phyloP scores from a whole-genome alignment of 2,113 vertebrate species.

The Pachypanchax playfairii region DNA sequence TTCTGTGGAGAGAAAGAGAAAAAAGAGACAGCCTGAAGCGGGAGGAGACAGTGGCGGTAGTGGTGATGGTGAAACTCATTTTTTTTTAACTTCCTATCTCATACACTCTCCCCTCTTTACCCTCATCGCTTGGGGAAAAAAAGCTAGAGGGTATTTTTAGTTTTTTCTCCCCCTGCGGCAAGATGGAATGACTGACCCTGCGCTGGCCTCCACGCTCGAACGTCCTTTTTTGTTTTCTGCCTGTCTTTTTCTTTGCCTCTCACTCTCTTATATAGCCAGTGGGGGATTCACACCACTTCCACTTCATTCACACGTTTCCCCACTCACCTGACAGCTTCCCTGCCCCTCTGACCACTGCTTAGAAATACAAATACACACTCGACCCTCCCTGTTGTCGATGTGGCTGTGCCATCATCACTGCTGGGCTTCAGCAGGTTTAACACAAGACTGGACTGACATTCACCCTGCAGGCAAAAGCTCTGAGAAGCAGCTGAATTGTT shows the following conservation, averaged over 20 bases:
- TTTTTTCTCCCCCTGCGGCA: conserved; percentile 60
- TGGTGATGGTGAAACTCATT: conserved; percentile 11
- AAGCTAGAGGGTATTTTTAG: conserved; percentile 76
- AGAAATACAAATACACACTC: conserved; percentile 37
- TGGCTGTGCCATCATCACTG: conserved; percentile 23
- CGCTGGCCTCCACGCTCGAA: conserved; percentile 52
- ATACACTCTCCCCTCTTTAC: conserved; percentile 28
- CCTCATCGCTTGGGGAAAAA: conserved; percentile 45
- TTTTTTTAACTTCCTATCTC: conserved; percentile 30
- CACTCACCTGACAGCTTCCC: conserved; percentile 53
- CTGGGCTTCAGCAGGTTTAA: conserved; percentile 29
- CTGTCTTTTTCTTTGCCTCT: conserved; percentile 23
- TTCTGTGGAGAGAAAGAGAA: conserved; percentile 32
- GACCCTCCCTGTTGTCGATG: conserved; percentile 10
- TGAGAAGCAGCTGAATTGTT: conserved; percentile 26
- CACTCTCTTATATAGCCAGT: conserved; percentile 22
- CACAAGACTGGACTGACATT: conserved; percentile 12
- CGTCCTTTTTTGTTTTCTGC: conserved; percentile 57
- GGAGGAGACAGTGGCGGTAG: conserved; percentile 20
- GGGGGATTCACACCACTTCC: conserved; percentile 43
- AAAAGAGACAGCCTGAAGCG: conserved; percentile 55
- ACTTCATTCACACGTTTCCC: conserved; percentile 64
- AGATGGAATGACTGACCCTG: conserved; percentile 69
- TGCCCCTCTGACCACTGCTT: conserved; percentile 56
- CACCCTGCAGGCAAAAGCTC: conserved; percentile 33